phyloP scores from a whole-genome alignment of 2,797 vertebrate species.

The Anomalospiza imberbis region DNA sequence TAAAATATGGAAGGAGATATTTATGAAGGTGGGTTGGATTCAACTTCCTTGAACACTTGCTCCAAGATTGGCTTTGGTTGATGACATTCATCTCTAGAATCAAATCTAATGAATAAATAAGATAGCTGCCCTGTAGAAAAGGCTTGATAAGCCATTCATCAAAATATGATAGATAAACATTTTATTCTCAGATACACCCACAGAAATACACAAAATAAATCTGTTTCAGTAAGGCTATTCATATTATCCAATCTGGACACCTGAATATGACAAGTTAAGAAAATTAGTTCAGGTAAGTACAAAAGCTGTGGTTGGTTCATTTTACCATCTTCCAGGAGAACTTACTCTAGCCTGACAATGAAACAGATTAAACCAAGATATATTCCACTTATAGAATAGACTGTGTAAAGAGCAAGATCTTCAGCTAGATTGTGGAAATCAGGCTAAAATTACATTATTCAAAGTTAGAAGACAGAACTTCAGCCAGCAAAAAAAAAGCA shows the following conservation, averaged over 20 bases:
- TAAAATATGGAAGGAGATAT: background rate
- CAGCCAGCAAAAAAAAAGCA: background rate
- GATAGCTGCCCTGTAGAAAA: conserved; percentile 69
- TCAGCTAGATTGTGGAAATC: background rate
- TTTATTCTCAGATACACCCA: conserved; percentile 1
- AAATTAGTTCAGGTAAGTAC: background rate
- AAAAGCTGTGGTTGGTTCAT: background rate
- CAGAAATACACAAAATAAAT: background rate
- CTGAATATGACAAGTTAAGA: background rate
- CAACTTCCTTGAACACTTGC: background rate
- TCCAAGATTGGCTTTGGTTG: background rate
- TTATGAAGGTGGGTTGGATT: background rate
- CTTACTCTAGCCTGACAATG: background rate
- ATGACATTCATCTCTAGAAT: background rate
- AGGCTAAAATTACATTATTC: background rate
- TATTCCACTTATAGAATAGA: background rate
- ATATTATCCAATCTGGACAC: background rate
- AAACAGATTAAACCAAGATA: background rate
- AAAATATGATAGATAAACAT: background rate
- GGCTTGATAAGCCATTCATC: conserved; percentile 29
- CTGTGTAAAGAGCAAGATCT: background rate
- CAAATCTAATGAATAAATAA: conserved; percentile 15
- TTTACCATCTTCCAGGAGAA: background rate
- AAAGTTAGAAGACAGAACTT: background rate
- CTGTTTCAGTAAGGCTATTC: background rate